phyloP scores from a whole-genome alignment of 2,113 vertebrate species.

The Erythrolamprus reginae region DNA sequence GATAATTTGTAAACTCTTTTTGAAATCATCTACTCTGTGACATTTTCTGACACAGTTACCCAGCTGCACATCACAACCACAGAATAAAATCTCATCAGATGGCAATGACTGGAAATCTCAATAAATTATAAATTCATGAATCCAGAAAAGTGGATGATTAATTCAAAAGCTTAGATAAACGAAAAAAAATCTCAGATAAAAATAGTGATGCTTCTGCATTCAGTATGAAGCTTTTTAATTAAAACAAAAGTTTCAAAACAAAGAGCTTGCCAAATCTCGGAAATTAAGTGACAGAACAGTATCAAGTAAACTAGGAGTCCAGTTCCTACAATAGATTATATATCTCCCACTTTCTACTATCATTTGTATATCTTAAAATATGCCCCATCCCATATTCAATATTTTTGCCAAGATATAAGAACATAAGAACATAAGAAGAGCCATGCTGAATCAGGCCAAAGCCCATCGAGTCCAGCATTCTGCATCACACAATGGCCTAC shows the following conservation, averaged over 20 bases:
- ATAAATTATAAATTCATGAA: background rate
- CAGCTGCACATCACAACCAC: background rate
- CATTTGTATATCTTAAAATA: background rate
- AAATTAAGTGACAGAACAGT: background rate
- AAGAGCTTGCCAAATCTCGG: background rate
- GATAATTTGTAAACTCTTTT: background rate
- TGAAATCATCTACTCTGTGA: background rate
- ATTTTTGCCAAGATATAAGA: background rate
- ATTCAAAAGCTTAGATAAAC: background rate
- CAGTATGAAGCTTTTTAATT: background rate
- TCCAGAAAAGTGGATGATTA: background rate
- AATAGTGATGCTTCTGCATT: background rate
- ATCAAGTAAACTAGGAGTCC: background rate
- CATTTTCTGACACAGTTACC: background rate
- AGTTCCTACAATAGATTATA: background rate
- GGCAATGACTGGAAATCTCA: background rate
- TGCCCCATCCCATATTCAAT: background rate
- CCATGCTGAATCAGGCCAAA: too few species aligned
- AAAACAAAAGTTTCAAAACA: background rate
- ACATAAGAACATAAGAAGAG: too few species aligned
- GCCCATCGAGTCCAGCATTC: too few species aligned
- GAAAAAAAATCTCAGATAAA: background rate
- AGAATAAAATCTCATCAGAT: background rate
- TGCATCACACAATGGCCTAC: too few species aligned
- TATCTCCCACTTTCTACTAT: background rate